phyloP scores from a whole-genome alignment of 2,888 invertebrate genomes.

The Polydrusus tereticollis region DNA sequence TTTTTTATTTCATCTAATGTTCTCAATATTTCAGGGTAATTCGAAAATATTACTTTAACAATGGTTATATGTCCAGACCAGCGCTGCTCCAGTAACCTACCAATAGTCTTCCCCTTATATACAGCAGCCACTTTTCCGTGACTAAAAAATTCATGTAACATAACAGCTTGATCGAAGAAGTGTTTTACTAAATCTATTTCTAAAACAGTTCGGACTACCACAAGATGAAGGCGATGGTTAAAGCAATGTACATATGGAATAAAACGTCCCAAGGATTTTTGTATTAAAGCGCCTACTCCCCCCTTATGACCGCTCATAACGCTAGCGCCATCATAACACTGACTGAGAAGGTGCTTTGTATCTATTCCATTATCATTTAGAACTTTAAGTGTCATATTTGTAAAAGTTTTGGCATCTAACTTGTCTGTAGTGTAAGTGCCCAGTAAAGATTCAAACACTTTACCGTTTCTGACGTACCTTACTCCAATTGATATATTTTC shows the following conservation, averaged over 20 bases:
- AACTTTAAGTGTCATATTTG: neutral
- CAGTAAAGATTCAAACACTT: too few relatives aligned
- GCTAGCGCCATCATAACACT: neutral
- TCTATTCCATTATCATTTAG: neutral
- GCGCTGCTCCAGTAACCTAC: neutral
- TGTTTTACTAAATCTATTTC: slow-evolving; percentile 2
- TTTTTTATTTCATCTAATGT: neutral
- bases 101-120: neutral
- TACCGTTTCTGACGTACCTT: too few relatives aligned
- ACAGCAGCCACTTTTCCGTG: slow-evolving; percentile 14
- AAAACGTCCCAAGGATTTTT: too few relatives aligned
- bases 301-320: neutral
- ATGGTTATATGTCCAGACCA: slow-evolving; percentile 7
- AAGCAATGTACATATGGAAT: slow-evolving; percentile 22
- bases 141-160: slow-evolving; percentile 19
- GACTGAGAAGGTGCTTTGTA: neutral
- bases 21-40: neutral
- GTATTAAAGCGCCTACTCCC: neutral
- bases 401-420: neutral
- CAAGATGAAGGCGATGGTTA: slow-evolving; percentile 18
- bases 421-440: too few relatives aligned
- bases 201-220: slow-evolving; percentile 8
- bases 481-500: too few relatives aligned
- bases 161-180: slow-evolving; percentile 18
- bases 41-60: neutral